Evolutionary conservation across 2,888 invertebrate genomes (phyloP).

Genomic region (Dorcus hopei): DNA sequence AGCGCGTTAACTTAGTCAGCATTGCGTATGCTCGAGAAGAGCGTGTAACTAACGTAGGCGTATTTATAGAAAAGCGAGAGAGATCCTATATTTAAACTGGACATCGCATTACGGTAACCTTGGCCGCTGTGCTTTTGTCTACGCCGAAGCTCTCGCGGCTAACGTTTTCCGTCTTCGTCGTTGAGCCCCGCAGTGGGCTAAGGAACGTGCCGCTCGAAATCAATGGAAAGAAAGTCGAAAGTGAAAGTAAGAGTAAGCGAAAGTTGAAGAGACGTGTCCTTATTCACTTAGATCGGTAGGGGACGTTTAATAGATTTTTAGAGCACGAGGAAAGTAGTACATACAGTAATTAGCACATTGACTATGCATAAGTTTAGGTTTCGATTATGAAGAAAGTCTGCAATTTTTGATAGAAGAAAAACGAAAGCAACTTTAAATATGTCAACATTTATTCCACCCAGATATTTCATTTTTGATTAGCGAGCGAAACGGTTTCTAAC

Average conservation of each 20-base stretch:
- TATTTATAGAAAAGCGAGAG: constrained; percentile 29
- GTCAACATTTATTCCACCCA: no score
- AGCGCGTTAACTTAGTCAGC: neutral
- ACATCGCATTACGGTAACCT: constrained; percentile 25
- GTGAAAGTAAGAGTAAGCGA: constrained; percentile 8
- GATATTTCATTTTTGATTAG: no score
- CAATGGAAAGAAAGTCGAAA: constrained; percentile 4
- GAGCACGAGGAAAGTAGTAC: neutral
- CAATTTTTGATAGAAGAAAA: no score
- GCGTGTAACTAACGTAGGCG: constrained; percentile 23
- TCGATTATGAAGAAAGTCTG: no score
- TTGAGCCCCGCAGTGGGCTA: neutral
- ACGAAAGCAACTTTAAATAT: no score
- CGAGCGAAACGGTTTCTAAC: no score
- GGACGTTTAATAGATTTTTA: neutral
- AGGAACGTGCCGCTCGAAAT: constrained; percentile 1
- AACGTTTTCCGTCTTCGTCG: no score
- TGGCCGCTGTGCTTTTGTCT: constrained; percentile 26
- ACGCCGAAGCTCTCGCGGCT: neutral
- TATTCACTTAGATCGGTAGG: neutral
- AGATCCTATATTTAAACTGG: constrained; percentile 28
- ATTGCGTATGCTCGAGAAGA: constrained; percentile 21
- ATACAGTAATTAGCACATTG: neutral
- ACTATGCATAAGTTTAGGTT: no score
- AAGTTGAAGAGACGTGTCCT: neutral